phyloP scores from a whole-genome alignment of 2,797 vertebrate genomes.

The Schizopygopsis malacanthus region DNA sequence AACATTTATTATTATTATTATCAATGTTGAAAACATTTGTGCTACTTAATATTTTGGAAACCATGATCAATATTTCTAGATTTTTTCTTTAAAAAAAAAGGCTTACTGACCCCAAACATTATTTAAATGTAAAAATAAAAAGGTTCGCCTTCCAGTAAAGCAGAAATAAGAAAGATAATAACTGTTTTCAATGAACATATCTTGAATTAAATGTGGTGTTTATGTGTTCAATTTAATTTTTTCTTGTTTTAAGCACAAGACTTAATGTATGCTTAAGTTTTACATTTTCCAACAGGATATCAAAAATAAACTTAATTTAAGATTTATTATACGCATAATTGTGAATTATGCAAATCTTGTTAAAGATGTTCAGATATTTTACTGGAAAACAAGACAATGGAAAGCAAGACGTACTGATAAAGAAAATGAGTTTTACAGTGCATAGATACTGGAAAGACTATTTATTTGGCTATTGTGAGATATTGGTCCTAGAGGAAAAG shows the following conservation, averaged over 20 bases:
- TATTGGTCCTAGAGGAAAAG: conserved; percentile 16
- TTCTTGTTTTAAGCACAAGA: background rate
- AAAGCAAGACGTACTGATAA: background rate
- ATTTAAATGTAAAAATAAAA: background rate
- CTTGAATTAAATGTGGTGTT: background rate
- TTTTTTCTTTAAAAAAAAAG: background rate
- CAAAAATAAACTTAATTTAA: background rate
- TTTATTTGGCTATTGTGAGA: background rate
- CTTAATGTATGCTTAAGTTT: background rate
- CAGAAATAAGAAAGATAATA: background rate
- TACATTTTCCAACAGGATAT: background rate
- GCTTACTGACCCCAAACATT: background rate
- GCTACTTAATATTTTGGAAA: background rate
- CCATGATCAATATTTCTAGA: background rate
- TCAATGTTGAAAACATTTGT: background rate
- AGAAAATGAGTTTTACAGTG: conserved; percentile 12
- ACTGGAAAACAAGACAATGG: background rate
- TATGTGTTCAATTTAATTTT: background rate
- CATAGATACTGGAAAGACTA: background rate
- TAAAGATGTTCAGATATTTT: background rate
- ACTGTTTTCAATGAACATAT: conserved; percentile 1
- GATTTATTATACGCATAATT: background rate
- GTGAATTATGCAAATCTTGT: background rate
- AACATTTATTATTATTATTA: background rate
- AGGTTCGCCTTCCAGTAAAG: background rate